Evolutionary conservation across 2,113 vertebrate genomes (phyloP), one percentile per base, ranked within the genome.

Genomic region (Brachypodius melanocephalos): DNA sequence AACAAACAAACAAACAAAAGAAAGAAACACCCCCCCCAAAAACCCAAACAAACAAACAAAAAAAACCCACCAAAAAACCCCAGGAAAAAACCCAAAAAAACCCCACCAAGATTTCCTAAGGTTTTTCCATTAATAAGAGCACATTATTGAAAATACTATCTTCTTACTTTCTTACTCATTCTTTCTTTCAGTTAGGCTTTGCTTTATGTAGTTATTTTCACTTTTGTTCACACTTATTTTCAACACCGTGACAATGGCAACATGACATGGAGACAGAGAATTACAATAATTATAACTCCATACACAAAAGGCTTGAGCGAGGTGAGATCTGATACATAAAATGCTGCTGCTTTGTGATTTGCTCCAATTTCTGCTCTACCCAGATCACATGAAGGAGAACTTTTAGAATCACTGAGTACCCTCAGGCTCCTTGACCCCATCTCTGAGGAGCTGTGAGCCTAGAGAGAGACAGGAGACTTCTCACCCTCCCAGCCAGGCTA

Each of bases 161-260:
- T 66, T 86, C 38, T 52, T 87, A 31, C 21, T 14, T 38, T 38
- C 38, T 38, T 38, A 38, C 38, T 38, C 5, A 58, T 36, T 55
- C 9, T 76, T 80, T 88, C 90, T 76, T 80, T 88, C 90, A 74
- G 36, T 91, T 54, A 74, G 24, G 17, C 17, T 52, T 86, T 59
- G n/a, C 26, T 65, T 86, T 69, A 36, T 42, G 51, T 59, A 34
- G 57, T 92, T 84, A 61, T 91, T 96, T 95, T 85, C 15, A 57
- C 31, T 92, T 97, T 94, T n/a, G 28, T 77, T 89, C 61, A 49
- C 17, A 48, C 17, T 65, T 68, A 74, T 65, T 90, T 93, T 88
- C 92, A 91, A 75, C 51, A 92, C 22, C 14, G 68, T 80, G 63
- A 73, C 34, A 93, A 89, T 40, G 14, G 45, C 42, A 87, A 22